Conservation (phyloP, 2,888 invertebrate species). For the Stenichneumon culpator region DNA sequence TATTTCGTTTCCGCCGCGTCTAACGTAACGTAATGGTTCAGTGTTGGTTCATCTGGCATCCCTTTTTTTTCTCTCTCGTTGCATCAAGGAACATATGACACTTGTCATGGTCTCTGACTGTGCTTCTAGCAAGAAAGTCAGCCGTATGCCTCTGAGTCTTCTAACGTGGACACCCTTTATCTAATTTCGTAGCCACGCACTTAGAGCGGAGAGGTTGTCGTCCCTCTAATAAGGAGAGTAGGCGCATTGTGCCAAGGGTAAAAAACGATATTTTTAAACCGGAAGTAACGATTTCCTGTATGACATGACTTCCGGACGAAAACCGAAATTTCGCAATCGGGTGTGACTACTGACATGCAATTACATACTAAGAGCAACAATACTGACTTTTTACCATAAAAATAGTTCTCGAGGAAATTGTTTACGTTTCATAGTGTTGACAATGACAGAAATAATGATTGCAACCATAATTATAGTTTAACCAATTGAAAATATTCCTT, state of each 20-base stretch:
- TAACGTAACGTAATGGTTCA: conserved; percentile 39
- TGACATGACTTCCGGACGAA: no score
- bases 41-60: conserved; percentile 29
- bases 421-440: no score
- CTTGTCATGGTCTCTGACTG: conserved; percentile 30
- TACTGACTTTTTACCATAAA: no score
- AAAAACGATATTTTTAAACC: no score
- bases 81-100: conserved; percentile 25
- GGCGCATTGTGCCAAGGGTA: neutral
- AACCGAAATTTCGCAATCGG: no score
- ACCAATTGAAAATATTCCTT: no score
- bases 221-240: neutral
- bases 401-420: no score
- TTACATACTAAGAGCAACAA: no score
- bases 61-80: conserved; percentile 9
- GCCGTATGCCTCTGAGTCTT: neutral
- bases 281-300: no score
- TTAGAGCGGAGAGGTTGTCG: neutral
- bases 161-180: neutral
- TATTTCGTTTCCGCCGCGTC: conserved; percentile 49
- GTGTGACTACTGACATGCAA: no score
- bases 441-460: no score
- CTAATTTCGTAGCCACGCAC: neutral
- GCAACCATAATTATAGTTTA: no score
- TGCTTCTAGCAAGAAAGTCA: conserved; percentile 23